Evolutionary conservation across 2,797 vertebrate genomes (phyloP).

Genomic region (Hylomyscus alleni): DNA sequence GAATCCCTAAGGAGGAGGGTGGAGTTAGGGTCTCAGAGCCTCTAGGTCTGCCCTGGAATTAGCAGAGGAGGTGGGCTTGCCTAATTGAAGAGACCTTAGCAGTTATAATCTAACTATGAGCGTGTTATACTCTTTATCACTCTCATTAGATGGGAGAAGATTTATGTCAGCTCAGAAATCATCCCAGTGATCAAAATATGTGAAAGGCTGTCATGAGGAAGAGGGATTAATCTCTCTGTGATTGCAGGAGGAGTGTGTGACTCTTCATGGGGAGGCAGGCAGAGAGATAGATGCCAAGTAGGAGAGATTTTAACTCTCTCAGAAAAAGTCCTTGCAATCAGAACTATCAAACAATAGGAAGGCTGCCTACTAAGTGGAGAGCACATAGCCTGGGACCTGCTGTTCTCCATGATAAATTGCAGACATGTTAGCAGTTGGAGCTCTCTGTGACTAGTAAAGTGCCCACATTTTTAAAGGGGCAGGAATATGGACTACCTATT

Average conservation of each 20-base stretch:
- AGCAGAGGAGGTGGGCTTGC: neutral
- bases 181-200: slow-evolving; percentile 53
- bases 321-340: neutral
- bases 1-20: neutral
- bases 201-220: slow-evolving; percentile 42
- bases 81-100: neutral
- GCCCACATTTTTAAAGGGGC: neutral
- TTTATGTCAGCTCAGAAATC: slow-evolving; percentile 72
- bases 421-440: fast-evolving
- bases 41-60: no score
- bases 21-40: neutral
- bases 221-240: slow-evolving; percentile 57
- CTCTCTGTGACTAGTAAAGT: neutral
- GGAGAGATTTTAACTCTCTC: neutral
- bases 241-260: neutral
- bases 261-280: neutral
- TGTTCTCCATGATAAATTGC: no score
- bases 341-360: neutral
- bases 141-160: slow-evolving; percentile 56
- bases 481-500: no score
- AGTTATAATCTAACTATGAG: neutral
- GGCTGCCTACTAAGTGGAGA: neutral
- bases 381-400: neutral
- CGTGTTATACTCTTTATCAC: neutral
- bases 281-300: neutral